A percentile compares a stretch with the other conserved stretches of the same genome.
Conservation (phyloP, 2,113 vertebrate genomes). For the Podocnemis expansa region DNA sequence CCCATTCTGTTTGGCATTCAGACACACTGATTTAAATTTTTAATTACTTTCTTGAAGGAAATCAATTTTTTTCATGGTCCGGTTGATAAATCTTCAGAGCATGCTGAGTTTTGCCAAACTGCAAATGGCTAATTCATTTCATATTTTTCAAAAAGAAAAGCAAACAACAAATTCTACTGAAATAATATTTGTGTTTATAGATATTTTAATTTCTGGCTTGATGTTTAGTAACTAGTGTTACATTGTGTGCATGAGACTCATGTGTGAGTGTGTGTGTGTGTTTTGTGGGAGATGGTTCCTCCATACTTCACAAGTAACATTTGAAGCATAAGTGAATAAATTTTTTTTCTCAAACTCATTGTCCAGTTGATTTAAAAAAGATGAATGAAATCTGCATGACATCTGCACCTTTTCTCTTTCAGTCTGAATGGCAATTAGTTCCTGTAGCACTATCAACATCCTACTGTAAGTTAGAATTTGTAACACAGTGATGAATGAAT, state of each 20-base stretch:
- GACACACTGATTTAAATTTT: slow-evolving; percentile 42
- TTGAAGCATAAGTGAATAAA: background rate
- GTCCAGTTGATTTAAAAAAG: background rate
- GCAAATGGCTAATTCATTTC: slow-evolving; percentile 45
- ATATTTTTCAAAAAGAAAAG: slow-evolving; percentile 9
- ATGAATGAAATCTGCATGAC: background rate
- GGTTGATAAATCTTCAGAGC: slow-evolving; percentile 37
- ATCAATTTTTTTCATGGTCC: slow-evolving; percentile 32
- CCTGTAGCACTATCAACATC: background rate
- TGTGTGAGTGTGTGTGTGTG: background rate
- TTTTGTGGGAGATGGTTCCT: background rate
- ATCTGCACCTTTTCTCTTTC: fast-evolving
- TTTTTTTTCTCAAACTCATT: background rate
- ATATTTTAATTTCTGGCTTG: slow-evolving; percentile 17
- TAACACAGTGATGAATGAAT: background rate
- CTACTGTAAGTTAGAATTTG: fast-evolving
- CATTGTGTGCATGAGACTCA: background rate
- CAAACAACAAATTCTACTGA: background rate
- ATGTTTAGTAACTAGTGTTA: background rate
- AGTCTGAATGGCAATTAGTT: fast-evolving
- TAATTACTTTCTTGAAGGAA: slow-evolving; percentile 45
- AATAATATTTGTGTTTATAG: slow-evolving; percentile 1
- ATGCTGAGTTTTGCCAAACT: slow-evolving; percentile 25
- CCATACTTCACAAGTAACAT: background rate
- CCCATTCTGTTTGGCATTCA: slow-evolving; percentile 5